A percentile compares a stretch with the other conserved stretches of the same genome.
Conservation (phyloP, 2,113 vertebrate species). For the Aphyosemion australe region DNA sequence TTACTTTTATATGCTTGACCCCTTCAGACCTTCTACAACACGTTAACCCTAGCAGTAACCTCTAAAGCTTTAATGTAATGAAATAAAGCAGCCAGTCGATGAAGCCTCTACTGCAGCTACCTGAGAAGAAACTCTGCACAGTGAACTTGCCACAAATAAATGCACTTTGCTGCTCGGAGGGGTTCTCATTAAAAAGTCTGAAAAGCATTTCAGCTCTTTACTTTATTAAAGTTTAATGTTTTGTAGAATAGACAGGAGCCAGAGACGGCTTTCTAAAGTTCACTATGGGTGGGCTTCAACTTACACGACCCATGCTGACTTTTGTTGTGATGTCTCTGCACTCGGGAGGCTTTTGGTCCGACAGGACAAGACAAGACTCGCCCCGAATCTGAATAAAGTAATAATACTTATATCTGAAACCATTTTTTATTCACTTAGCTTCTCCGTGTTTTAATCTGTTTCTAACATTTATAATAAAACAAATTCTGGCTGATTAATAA, state of each 20-base stretch:
- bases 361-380: too few species aligned
- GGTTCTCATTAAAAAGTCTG: constrained; percentile 8
- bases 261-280: neutral
- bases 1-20: neutral
- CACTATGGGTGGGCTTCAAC: neutral
- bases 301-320: neutral
- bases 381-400: too few species aligned
- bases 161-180: neutral
- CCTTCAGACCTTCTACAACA: neutral
- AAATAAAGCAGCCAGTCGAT: neutral
- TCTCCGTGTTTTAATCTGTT: too few species aligned
- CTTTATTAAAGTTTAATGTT: constrained; percentile 45
- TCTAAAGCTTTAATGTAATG: neutral
- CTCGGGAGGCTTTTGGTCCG: constrained; percentile 10
- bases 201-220: constrained; percentile 9
- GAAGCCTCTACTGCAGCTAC: too few species aligned
- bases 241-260: constrained; percentile 4
- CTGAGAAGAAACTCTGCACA: neutral
- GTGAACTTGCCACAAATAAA: neutral
- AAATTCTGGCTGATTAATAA: neutral
- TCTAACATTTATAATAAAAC: neutral
- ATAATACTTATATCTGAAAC: too few species aligned
- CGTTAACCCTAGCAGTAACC: neutral
- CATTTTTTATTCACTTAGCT: too few species aligned
- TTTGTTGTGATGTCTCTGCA: neutral